Percentiles rank a stretch among this genome's conserved stretches.
Conservation (phyloP, 2,888 invertebrate genomes). For the Argyresthia albistria region DNA sequence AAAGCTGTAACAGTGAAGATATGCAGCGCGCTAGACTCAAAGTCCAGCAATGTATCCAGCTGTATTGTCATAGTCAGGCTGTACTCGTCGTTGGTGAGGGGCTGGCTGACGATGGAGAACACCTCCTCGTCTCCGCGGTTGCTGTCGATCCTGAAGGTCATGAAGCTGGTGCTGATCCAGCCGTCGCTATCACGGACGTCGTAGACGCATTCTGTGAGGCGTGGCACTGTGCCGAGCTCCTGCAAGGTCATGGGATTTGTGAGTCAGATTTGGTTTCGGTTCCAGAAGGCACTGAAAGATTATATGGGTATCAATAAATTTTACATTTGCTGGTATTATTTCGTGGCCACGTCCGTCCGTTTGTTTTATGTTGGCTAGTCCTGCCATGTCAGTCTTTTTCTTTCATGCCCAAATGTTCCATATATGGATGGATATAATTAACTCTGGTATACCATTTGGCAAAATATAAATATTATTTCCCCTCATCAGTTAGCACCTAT, state of each 20-base stretch:
- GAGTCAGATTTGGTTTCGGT: too few relatives aligned
- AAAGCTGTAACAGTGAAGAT: conserved; percentile 66
- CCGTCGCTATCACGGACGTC: conserved; percentile 53
- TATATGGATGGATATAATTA: too few relatives aligned
- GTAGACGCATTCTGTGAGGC: conserved; percentile 43
- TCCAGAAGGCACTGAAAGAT: too few relatives aligned
- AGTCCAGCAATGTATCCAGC: conserved; percentile 40
- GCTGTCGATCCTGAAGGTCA: conserved; percentile 47
- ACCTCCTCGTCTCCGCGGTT: conserved; percentile 39
- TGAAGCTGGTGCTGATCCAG: conserved; percentile 47
- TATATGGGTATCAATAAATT: too few relatives aligned
- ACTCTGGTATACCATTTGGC: too few relatives aligned
- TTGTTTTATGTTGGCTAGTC: too few relatives aligned
- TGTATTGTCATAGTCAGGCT: conserved; percentile 44
- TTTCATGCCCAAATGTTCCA: too few relatives aligned
- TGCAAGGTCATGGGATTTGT: conserved; percentile 11
- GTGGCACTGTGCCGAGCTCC: conserved; percentile 49
- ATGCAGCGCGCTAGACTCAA: conserved; percentile 62
- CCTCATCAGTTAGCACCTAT: too few relatives aligned
- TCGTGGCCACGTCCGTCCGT: too few relatives aligned
- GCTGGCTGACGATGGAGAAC: conserved; percentile 41
- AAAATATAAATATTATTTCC: too few relatives aligned
- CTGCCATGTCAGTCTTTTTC: too few relatives aligned
- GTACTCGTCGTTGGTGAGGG: conserved; percentile 27
- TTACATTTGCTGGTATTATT: too few relatives aligned